Base-by-base conservation (phyloP, 2,888 invertebrate species). In the Drosophila recens region DNA sequence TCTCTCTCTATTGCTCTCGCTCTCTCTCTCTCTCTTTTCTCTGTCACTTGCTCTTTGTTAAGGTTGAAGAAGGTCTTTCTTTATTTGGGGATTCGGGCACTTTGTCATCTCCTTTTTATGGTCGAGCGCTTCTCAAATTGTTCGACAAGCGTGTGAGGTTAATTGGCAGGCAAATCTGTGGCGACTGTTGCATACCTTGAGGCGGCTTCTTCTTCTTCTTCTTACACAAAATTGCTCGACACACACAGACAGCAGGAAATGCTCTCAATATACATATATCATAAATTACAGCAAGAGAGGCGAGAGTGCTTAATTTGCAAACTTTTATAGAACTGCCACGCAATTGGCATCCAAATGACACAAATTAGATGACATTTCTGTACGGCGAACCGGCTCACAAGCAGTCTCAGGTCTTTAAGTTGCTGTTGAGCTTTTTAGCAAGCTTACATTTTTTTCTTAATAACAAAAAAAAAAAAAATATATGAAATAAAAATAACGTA, bases 161-260 rank as follows among this genome's bases (percentile, higher is more conserved):
- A 76, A 76, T 76, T 76, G 79, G 70, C 79, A 79, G 79, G 65
- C 79, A 74, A 76, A 76, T 79, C 75, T 66, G 54, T 58, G 64
- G 57, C 78, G 61, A 63, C 62, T 65, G 69, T 69, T 79, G 79
- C 76, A 77, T 74, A 74, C 66, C 76, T 67, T 46, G 38, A 56
- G 69, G 76, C 78, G 40, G 23, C 20, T 45, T 2, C 17, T 34
- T n/a, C 51, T 23, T 23, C 23, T 6, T 27, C 5, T 5, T 27
- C 27, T 27, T 27, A 27, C 13, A 15, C 15, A 13, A 17, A 8
- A 42, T 17, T 13, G n/a, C 23, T 11, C 57, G 5, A 27, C 15
- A 42, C 27, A n/a, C 17, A 20, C 45, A 33, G 17, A 33, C 46
- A 34, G 23, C 34, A 20, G 57, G 36, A 17, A 61, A 34, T 15